Evolutionary conservation across 2,797 vertebrate genomes (phyloP).

Genomic region (Ctenopoma multispine): DNA sequence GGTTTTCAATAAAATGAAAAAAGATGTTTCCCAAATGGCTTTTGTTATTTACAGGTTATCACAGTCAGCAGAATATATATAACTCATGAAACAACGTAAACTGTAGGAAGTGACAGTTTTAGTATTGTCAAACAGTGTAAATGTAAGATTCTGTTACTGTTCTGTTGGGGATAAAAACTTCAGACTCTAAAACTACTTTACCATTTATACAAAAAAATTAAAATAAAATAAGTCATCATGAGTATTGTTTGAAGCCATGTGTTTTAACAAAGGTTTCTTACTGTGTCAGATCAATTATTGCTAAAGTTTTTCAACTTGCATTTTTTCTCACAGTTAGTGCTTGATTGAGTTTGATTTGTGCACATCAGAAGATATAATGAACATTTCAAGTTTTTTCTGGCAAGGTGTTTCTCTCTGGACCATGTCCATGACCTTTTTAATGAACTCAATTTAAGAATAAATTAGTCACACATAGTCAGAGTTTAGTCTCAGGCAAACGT

Average conservation of each 20-base stretch:
- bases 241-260: neutral
- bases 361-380: conserved; percentile 13
- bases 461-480: conserved; percentile 4
- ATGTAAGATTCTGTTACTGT: neutral
- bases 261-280: conserved; percentile 1
- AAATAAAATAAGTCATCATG: neutral
- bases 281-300: conserved; percentile 19
- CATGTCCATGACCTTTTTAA: too few relatives aligned
- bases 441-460: conserved; percentile 20
- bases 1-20: neutral
- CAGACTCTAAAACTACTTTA: neutral
- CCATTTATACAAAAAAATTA: neutral
- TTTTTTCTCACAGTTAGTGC: too few relatives aligned
- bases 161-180: too few relatives aligned
- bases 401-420: conserved; percentile 12
- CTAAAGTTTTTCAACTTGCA: neutral
- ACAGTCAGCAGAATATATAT: conserved; percentile 18
- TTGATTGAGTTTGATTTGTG: neutral
- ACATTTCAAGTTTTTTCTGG: conserved; percentile 5
- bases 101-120: neutral
- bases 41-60: conserved; percentile 8
- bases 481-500: conserved; percentile 1
- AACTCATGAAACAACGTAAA: neutral
- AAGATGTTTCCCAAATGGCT: neutral
- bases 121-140: neutral